A percentile compares a stretch with the other conserved stretches of the same genome.
Conservation (phyloP, 2,888 invertebrate genomes). For the Xanthia togata region DNA sequence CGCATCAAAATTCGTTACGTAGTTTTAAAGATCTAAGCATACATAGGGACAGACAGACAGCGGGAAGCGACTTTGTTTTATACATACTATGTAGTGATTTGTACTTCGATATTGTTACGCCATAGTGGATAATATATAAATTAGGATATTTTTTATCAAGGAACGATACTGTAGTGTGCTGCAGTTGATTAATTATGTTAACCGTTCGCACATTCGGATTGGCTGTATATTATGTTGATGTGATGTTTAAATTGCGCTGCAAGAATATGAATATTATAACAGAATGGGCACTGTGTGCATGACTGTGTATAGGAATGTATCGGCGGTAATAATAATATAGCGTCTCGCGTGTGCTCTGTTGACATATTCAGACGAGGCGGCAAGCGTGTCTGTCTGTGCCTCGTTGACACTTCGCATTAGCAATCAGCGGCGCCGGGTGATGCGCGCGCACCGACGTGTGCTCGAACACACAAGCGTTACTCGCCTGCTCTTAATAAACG, state of each 20-base stretch:
- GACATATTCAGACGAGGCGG: constrained; percentile 16
- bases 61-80: too few species aligned
- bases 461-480: constrained; percentile 30
- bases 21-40: too few species aligned
- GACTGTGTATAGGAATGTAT: neutral
- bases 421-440: constrained; percentile 59
- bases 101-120: too few species aligned
- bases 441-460: constrained; percentile 32
- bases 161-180: too few species aligned
- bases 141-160: too few species aligned
- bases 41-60: too few species aligned
- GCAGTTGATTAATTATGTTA: too few species aligned
- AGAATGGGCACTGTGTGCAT: constrained; percentile 1
- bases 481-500: constrained; percentile 26
- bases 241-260: neutral
- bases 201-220: too few species aligned
- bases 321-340: neutral
- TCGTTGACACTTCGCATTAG: constrained; percentile 62
- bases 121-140: too few species aligned
- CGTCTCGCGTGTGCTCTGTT: constrained; percentile 12
- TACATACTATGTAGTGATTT: too few species aligned
- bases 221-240: too few species aligned
- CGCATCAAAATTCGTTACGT: too few species aligned
- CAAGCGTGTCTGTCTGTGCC: neutral
- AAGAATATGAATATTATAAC: constrained; percentile 2